Evolutionary conservation across 2,113 vertebrate genomes (phyloP), one percentile per base, ranked within the genome.

Genomic region (Seriola quinqueradiata): DNA sequence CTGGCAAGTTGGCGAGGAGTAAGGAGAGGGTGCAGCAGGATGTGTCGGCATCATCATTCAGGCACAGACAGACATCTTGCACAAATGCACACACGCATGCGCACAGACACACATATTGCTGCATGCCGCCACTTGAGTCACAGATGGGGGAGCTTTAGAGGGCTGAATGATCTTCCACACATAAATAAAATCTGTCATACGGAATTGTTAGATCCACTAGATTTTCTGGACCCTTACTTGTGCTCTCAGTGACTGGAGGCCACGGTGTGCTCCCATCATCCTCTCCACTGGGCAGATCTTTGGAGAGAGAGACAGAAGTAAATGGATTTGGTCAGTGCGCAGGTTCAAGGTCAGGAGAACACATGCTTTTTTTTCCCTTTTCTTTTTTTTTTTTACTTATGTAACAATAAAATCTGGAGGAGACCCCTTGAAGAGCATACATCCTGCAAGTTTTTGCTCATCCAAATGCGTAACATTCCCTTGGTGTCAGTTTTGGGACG

Each of bases 241-340:
- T 94, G 82, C 44, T 91, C 19, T 87, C 91, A 0, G 66, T 23
- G 44, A 44, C 59, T 0, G 67, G 16, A 23, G 89, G 79, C 80
- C 94, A 94, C 0, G 93, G 87, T 1, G 95, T 87, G 87, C 95
- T 96, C 55, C 95, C 95, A 28, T 92, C 94, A 19, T 95, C 95
- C 34, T 95, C 95, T 83, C 95, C 95, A 66, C 95, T 95, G 72
- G 93, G 94, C 17, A 82, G 73, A 25, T 95, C 94, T 95, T 11
- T 54, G 64, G 58, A 86, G 67, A 72, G 52, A 59, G 25, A 79
- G 57, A 69, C n/a, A 72, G 2, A 75, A 66, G 63, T 4, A 58
- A 3, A 44, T 14, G 6, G 4, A 50, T 74, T 50, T 34, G 52
- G 32, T 82, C 28, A 67, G 36, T 46, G 28, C 48, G 28, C 25